These are phyloP conservation scores for Heliconius himera DNA, from an alignment of 1,140 invertebrate species.

Conservation along the genomic window DNA sequence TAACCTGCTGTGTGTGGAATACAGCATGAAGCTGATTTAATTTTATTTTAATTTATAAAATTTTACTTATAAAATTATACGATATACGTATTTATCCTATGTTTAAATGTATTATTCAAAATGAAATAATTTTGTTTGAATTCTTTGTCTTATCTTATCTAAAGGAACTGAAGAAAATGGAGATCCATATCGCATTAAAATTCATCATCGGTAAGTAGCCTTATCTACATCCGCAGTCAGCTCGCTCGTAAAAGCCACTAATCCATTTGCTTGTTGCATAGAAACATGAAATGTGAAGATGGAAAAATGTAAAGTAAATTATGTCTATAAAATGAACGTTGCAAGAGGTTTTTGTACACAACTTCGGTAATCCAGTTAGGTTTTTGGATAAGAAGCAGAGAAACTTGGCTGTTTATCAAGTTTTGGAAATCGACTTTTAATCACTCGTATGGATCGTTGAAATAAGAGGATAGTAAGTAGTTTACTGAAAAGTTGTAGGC, in stretches of 20 bases:
- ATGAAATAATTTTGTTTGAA: not conserved
- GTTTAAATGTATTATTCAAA: not conserved
- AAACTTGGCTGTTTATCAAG: not conserved
- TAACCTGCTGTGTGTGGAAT: too few relatives aligned
- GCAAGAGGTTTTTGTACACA: not conserved
- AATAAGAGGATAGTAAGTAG: not conserved
- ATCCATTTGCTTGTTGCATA: conserved; percentile 16
- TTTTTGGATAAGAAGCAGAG: not conserved
- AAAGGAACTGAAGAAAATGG: not conserved
- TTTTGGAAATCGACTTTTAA: too few relatives aligned
- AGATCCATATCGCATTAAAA: conserved; percentile 17
- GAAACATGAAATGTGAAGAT: conserved; percentile 13
- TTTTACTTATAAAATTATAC: too few relatives aligned
- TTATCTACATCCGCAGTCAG: conserved; percentile 15
- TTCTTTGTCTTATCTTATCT: not conserved
- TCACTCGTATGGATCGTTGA: not conserved
- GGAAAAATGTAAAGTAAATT: not conserved
- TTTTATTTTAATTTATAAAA: too few relatives aligned
- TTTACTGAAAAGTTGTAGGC: too few relatives aligned
- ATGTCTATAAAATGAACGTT: not conserved
- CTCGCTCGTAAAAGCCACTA: conserved; percentile 10
- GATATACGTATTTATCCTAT: too few relatives aligned
- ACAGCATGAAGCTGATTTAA: too few relatives aligned
- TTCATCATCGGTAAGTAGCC: conserved; percentile 7
- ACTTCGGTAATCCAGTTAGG: not conserved